Conservation (phyloP, 2,888 invertebrate genomes). For the Pterobdella sp. region DNA sequence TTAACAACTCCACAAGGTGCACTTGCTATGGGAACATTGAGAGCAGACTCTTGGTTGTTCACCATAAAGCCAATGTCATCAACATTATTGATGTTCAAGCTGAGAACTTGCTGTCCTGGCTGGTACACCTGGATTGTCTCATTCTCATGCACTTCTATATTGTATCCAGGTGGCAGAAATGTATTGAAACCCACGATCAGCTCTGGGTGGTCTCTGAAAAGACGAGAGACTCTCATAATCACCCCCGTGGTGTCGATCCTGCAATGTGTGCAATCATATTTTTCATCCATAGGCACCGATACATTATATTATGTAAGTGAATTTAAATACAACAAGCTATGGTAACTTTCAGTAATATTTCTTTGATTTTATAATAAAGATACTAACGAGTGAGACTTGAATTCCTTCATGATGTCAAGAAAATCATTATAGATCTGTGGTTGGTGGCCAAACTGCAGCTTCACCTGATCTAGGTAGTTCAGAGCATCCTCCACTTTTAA, state of each 20-base stretch:
- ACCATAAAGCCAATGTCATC: neutral
- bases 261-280: slow-evolving; percentile 35
- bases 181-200: slow-evolving; percentile 40
- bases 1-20: neutral
- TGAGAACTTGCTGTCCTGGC: slow-evolving; percentile 42
- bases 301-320: neutral
- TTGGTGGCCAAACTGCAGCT: slow-evolving; percentile 86
- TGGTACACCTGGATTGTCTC: slow-evolving; percentile 56
- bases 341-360: neutral
- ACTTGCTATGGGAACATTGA: neutral
- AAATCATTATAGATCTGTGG: slow-evolving; percentile 96
- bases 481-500: slow-evolving; percentile 96
- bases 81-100: slow-evolving; percentile 14
- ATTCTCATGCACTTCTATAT: slow-evolving; percentile 86
- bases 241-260: slow-evolving; percentile 94
- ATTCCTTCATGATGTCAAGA: slow-evolving; percentile 99
- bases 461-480: slow-evolving; percentile 83
- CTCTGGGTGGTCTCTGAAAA: slow-evolving; percentile 83
- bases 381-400: slow-evolving; percentile 67
- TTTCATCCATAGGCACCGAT: neutral
- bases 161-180: slow-evolving; percentile 49
- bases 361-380: neutral
- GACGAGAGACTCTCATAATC: slow-evolving; percentile 86
- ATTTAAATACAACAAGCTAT: neutral
- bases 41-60: neutral